Percentiles rank a stretch among this genome's conserved stretches.
Evolutionary conservation across 2,888 invertebrate genomes (phyloP).

Genomic region (Melanchra persicariae): DNA sequence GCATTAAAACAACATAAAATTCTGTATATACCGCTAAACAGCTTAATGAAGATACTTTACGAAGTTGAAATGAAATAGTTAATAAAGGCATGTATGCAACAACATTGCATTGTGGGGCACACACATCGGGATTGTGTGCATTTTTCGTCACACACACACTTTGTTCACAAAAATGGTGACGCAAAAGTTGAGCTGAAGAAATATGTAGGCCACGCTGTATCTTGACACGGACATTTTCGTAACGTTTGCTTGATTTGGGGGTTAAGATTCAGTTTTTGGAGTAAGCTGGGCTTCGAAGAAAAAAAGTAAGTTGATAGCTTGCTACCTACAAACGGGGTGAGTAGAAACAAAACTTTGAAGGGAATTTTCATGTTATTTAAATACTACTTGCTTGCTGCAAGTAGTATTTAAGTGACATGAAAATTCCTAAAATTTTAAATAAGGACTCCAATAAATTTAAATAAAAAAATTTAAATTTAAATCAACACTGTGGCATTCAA

Average conservation of each 20-base stretch:
- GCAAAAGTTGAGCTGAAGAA: slow-evolving; percentile 50
- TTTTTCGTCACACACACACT: slow-evolving; percentile 55
- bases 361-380: too few species aligned
- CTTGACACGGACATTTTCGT: slow-evolving; percentile 45
- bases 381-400: too few species aligned
- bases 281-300: slow-evolving; percentile 4
- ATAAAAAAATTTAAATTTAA: too few species aligned
- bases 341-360: too few species aligned
- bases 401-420: too few species aligned
- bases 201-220: slow-evolving; percentile 53
- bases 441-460: too few species aligned
- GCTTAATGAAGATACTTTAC: slow-evolving; percentile 60
- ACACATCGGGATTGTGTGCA: slow-evolving; percentile 61
- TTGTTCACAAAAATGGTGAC: slow-evolving; percentile 52
- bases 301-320: background rate
- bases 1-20: slow-evolving; percentile 40
- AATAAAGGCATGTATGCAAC: slow-evolving; percentile 66
- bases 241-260: slow-evolving; percentile 23
- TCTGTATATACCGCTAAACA: slow-evolving; percentile 45
- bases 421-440: too few species aligned
- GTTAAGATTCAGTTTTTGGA: slow-evolving; percentile 27
- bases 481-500: too few species aligned
- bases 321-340: too few species aligned
- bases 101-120: slow-evolving; percentile 57
- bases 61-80: slow-evolving; percentile 65